Base-by-base conservation (phyloP, 2,113 vertebrate genomes). In the Tetraodon nigroviridis region DNA sequence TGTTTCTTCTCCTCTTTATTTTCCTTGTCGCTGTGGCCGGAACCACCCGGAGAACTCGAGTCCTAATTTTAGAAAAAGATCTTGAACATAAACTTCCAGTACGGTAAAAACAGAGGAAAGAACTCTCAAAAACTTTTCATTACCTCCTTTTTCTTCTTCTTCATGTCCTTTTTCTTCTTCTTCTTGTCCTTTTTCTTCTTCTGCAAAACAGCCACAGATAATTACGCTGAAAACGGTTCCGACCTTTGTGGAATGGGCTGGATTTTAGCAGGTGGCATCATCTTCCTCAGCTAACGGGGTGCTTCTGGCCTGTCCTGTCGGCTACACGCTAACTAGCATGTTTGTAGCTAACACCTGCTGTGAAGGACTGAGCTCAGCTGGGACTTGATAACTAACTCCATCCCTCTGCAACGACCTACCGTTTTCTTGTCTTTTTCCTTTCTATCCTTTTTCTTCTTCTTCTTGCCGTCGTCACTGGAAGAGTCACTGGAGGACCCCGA, bases 401-500 rank as follows among this genome's bases (percentile, higher is more conserved):
- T n/a, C n/a, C n/a, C 1, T 12, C 32, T 37, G 32, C 32, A 37
- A 37, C 12, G 13, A 21, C 21, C 17, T 15, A 82, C 84, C 70
- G 71, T 84, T 18, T 81, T 80, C 75, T 79, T 85, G 27, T 85
- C 64, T 42, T 83, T 82, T 42, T 83, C 80, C 57, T 86, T 80
- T 8, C 81, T 80, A 59, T n/a, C n/a, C n/a, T 84, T 79, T 20
- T 84, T 75, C 52, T 84, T 74, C 44, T 80, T 82, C 37, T 84
- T 78, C 1, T 84, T 22, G 2, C 17, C 13, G 5, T 21, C 17
- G 7, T 50, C 48, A 14, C 20, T 50, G 13, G 59, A 76, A 42
- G 37, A 41, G 15, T 55, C 37, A 3, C 37, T 22, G 18, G 37
- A 21, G 18, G 37, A 42, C 6, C 22, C 19, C 21, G 54, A 56